A percentile compares a stretch with the other conserved stretches of the same genome.
These are phyloP conservation scores for Platypus cylindrus DNA, from an alignment of 2,888 invertebrate genomes.

Conservation along the genomic window DNA sequence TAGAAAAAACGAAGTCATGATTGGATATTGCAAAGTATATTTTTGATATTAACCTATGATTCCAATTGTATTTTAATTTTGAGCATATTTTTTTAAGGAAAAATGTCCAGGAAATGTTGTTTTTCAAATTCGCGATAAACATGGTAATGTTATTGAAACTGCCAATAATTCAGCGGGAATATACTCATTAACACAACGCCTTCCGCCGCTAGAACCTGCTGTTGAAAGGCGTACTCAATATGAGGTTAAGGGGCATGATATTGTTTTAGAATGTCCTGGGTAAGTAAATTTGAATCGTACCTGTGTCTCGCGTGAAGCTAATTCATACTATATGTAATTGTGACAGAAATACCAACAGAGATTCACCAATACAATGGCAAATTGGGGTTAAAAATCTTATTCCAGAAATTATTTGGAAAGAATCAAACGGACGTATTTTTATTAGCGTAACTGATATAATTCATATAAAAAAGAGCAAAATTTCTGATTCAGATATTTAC, in stretches of 20 bases:
- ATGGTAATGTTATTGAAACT: constrained; percentile 41
- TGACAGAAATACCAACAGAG: constrained; percentile 41
- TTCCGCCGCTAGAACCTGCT: constrained; percentile 36
- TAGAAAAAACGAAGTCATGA: constrained; percentile 43
- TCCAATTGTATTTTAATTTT: not conserved
- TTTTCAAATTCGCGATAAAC: constrained; percentile 41
- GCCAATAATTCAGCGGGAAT: constrained; percentile 50
- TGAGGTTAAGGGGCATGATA: constrained; percentile 28
- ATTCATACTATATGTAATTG: too few relatives aligned
- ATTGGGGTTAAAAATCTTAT: constrained; percentile 39
- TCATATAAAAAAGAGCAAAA: constrained; percentile 39
- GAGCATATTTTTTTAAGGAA: constrained; percentile 23
- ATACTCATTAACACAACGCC: constrained; percentile 40
- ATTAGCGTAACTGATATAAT: constrained; percentile 46
- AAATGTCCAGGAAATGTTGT: constrained; percentile 36
- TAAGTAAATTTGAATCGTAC: constrained; percentile 17
- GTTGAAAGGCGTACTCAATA: constrained; percentile 35
- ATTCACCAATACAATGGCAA: constrained; percentile 45
- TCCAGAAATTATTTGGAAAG: constrained; percentile 36
- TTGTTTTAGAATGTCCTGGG: constrained; percentile 40
- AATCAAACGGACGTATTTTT: constrained; percentile 42
- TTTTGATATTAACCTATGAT: not conserved
- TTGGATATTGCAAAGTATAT: constrained; percentile 40
- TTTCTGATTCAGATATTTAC: constrained; percentile 45
- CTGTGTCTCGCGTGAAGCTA: constrained; percentile 6